Percentiles rank a stretch among this genome's conserved stretches.
Conservation (phyloP, 1,140 invertebrate genomes). For the Zaprionus nigranus region DNA sequence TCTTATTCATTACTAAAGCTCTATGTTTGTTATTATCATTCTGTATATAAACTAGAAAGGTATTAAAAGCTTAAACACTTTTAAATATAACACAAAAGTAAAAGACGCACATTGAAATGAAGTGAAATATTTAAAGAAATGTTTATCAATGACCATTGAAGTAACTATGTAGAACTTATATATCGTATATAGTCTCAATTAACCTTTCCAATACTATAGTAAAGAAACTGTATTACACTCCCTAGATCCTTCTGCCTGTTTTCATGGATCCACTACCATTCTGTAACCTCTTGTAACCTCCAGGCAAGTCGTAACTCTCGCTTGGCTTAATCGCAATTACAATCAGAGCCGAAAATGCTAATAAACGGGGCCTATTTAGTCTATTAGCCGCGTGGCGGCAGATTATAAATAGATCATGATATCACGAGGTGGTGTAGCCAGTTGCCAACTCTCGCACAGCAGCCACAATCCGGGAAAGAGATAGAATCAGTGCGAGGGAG, state of each 20-base stretch:
- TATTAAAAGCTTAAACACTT: too few species aligned
- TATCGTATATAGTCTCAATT: too few species aligned
- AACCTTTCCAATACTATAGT: too few species aligned
- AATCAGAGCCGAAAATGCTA: constrained; percentile 58
- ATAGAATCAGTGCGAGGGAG: not conserved
- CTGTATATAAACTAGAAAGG: too few species aligned
- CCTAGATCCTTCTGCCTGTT: not conserved
- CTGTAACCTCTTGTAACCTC: not conserved
- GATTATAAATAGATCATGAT: constrained; percentile 73
- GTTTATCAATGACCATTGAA: too few species aligned
- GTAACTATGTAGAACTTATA: too few species aligned
- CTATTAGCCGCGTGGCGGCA: constrained; percentile 33
- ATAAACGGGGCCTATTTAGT: constrained; percentile 50
- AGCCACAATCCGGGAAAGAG: constrained; percentile 19
- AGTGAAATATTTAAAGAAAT: too few species aligned
- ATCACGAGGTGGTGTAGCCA: constrained; percentile 70
- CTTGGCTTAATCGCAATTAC: constrained; percentile 53
- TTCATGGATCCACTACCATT: not conserved
- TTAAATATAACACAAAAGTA: too few species aligned
- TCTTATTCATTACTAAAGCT: too few species aligned
- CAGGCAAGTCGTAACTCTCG: not conserved
- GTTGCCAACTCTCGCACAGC: constrained; percentile 40
- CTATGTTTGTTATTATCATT: too few species aligned
- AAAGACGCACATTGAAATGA: too few species aligned
- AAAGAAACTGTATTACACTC: not conserved